Evolutionary conservation across 2,113 vertebrate genomes (phyloP).

Genomic region (Casuarius casuarius): DNA sequence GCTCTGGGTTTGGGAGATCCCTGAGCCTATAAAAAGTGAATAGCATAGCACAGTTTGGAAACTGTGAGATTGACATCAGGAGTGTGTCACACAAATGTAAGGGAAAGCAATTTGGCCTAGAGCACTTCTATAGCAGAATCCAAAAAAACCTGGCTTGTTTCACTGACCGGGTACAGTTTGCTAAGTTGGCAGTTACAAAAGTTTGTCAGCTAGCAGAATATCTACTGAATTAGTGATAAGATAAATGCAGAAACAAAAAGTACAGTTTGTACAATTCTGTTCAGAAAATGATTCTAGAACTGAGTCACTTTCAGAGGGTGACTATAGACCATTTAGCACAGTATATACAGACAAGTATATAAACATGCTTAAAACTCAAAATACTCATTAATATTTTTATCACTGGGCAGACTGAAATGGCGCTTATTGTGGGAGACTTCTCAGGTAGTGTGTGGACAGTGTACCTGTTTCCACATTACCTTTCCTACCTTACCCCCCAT

Average conservation of each 20-base stretch:
- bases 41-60: background rate
- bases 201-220: background rate
- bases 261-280: background rate
- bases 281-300: background rate
- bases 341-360: background rate
- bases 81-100: rapidly evolving
- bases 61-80: background rate
- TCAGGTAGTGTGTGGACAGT: background rate
- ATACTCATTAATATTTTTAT: background rate
- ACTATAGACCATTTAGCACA: background rate
- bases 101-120: background rate
- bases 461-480: background rate
- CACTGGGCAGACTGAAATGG: background rate
- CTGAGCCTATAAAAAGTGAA: background rate
- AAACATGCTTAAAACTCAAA: background rate
- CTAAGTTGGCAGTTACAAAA: background rate
- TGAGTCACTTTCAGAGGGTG: background rate
- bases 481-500: background rate
- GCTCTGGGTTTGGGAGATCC: background rate
- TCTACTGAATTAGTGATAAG: background rate
- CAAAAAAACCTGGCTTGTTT: background rate
- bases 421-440: background rate
- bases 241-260: background rate
- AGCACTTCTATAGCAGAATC: background rate
- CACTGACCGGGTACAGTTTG: background rate